Base-by-base conservation (phyloP, 1,140 invertebrate species). In the Zaprionus camerounensis region DNA sequence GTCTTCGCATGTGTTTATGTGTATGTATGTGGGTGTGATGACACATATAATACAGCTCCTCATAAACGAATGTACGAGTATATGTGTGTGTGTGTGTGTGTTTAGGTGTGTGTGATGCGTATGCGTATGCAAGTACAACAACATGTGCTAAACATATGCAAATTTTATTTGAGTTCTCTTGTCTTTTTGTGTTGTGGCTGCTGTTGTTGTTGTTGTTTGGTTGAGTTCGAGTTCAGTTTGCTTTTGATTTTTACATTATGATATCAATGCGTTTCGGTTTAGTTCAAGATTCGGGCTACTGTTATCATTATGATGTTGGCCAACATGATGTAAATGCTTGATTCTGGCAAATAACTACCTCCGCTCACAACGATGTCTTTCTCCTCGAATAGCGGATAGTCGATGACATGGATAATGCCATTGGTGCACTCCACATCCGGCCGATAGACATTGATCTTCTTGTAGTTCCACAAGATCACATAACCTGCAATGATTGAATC, bases 341-440 rank as follows among this genome's bases (percentile, higher is more conserved):
- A 82, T 80, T 90, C 84, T 79, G 78, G 80, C 86, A 83, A 80
- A 91, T 91, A 92, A 64, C 83, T 92, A 92, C 91, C 91, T 92
- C 91, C 91, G 75, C 79, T 91, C 44, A 97, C 96, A 71, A 95
- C 94, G n/a, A 98, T 95, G 92, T 98, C 98, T 78, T 95, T 95
- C 76, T 97, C 96, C 91, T 95, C 95, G 70, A 98, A 93, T 76
- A 99, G 95, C 13, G 97, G 97, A 68, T 93, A 94, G 87, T 98
- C 97, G 82, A 99, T 97, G 44, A 98, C 97, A 92, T 99, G 98
- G 75, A 98, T 98, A 62, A 98, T 96, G 34, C 98, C 98, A 92
- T 99, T 98, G 81, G 97, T 98, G 91, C 97, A 98, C 82, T 97
- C 96, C 1, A 99, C 96, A 92, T 98, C 97, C 2, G 97, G 96